Evolutionary conservation across 2,797 vertebrate genomes (phyloP).

Genomic region (Ctenopoma multispine): DNA sequence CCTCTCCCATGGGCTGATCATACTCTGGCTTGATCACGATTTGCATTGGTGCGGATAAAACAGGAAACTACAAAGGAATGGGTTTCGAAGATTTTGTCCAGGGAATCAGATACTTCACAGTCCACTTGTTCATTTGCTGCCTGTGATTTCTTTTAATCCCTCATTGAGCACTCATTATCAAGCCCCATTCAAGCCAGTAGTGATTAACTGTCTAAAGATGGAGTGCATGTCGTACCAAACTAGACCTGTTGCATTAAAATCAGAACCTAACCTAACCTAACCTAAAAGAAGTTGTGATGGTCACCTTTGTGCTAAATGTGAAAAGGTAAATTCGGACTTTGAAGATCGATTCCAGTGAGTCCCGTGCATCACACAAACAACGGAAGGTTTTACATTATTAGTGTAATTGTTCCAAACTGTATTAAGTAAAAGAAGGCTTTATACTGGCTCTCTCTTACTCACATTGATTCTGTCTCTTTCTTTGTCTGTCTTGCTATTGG

Average conservation of each 20-base stretch:
- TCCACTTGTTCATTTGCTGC: conserved; percentile 33
- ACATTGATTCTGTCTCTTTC: too few relatives aligned
- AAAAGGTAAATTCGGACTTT: neutral
- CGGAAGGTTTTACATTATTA: too few relatives aligned
- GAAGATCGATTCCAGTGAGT: neutral
- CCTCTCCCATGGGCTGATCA: conserved; percentile 71
- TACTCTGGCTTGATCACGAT: conserved; percentile 72
- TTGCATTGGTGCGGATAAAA: conserved; percentile 73
- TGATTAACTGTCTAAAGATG: conserved; percentile 21
- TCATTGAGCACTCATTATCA: conserved; percentile 7
- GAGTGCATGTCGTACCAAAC: neutral
- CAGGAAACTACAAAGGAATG: conserved; percentile 43
- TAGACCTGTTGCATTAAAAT: conserved; percentile 12
- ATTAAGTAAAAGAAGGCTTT: too few relatives aligned
- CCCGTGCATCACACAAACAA: too few relatives aligned
- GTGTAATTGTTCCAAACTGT: neutral
- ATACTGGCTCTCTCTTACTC: too few relatives aligned
- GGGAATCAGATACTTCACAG: conserved; percentile 42
- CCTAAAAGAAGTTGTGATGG: neutral
- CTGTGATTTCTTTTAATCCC: conserved; percentile 26
- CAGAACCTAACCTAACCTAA: neutral
- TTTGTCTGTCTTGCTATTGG: too few relatives aligned
- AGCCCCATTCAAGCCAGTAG: conserved; percentile 3
- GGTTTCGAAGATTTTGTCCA: conserved; percentile 52
- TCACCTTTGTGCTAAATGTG: neutral